Conservation (phyloP, 2,113 vertebrate species). For the Heloderma charlesbogerti region DNA sequence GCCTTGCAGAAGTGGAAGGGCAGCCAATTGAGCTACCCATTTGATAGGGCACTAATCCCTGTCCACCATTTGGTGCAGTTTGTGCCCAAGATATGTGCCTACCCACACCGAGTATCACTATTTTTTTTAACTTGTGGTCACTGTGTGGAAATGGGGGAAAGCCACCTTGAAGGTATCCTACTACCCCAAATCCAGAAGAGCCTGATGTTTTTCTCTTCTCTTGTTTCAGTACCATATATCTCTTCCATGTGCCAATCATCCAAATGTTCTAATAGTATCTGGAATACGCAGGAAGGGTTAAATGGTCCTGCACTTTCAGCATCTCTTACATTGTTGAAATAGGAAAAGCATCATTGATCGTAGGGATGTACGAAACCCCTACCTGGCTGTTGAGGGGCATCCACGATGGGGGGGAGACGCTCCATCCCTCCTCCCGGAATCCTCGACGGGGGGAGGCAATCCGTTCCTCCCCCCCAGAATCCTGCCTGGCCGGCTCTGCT, state of each 20-base stretch:
- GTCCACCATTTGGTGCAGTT: neutral
- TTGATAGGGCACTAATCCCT: neutral
- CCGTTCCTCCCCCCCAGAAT: no score
- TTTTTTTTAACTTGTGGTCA: neutral
- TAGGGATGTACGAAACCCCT: no score
- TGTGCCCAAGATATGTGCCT: neutral
- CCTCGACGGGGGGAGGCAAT: no score
- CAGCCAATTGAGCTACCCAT: neutral
- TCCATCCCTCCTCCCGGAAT: no score
- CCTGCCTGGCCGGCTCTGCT: no score
- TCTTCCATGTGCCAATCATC: neutral
- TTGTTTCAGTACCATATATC: neutral
- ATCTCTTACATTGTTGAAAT: neutral
- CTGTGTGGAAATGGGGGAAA: neutral
- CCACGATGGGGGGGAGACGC: no score
- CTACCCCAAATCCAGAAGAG: neutral
- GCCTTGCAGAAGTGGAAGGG: neutral
- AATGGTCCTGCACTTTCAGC: neutral
- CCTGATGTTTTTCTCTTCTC: neutral
- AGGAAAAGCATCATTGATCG: neutral
- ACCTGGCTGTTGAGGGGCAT: no score
- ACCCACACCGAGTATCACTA: neutral
- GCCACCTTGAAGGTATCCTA: neutral
- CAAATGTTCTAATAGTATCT: neutral
- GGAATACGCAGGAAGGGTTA: neutral